A percentile compares a stretch with the other conserved stretches of the same genome.
Conservation (phyloP, 2,797 vertebrate genomes). For the Adelosebastes latens region DNA sequence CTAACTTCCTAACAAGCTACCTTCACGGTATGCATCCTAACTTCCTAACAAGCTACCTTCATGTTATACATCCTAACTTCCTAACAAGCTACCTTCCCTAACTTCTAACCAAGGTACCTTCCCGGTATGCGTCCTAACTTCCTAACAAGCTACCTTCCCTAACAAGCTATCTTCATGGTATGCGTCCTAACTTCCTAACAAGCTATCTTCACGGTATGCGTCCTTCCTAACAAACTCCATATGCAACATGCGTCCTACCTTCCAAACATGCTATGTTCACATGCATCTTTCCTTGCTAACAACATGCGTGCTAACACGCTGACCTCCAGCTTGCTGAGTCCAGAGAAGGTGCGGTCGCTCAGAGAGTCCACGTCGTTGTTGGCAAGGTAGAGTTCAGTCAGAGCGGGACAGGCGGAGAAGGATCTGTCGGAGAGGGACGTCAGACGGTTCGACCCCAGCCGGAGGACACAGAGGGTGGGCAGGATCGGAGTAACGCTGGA, state of each 20-base stretch:
- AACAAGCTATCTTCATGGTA: background rate
- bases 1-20: background rate
- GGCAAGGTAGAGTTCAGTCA: slow-evolving; percentile 73
- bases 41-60: background rate
- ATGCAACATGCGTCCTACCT: background rate
- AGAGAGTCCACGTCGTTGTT: slow-evolving; percentile 68
- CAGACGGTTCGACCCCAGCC: slow-evolving; percentile 68
- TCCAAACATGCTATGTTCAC: background rate
- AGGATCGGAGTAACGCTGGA: slow-evolving; percentile 30
- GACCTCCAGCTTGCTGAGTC: slow-evolving; percentile 73
- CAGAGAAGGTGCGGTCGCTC: slow-evolving; percentile 61
- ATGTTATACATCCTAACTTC: background rate
- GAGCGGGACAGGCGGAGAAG: slow-evolving; percentile 65
- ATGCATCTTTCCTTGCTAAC: background rate
- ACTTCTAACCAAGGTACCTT: background rate
- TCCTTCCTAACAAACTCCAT: background rate
- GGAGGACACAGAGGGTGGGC: slow-evolving; percentile 64
- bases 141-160: too few relatives aligned
- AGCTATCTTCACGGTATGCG: background rate
- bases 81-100: background rate
- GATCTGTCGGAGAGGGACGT: slow-evolving; percentile 36
- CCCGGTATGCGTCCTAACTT: background rate
- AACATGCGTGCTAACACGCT: background rate
- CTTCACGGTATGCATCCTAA: background rate
- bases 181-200: background rate